These are phyloP conservation scores for Lymantria monacha DNA, from an alignment of 2,888 invertebrate species.

Conservation along the genomic window DNA sequence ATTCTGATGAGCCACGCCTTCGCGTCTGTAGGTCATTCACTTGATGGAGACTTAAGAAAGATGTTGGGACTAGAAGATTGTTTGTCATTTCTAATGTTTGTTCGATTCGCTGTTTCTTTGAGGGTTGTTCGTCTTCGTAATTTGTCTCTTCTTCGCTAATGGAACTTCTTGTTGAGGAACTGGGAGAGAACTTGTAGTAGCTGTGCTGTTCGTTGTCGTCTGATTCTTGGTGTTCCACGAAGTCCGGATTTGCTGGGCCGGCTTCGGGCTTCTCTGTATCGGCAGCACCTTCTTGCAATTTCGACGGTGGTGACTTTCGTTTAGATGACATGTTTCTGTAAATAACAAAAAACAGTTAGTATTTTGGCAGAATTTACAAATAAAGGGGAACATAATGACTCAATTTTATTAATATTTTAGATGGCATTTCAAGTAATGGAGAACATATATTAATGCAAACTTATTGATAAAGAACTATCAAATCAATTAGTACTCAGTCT, in stretches of 20 bases:
- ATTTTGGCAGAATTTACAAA: not conserved
- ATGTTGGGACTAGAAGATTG: conserved; percentile 79
- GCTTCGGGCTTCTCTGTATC: conserved; percentile 74
- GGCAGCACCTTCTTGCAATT: conserved; percentile 90
- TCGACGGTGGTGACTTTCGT: conserved; percentile 97
- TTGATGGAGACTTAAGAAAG: conserved; percentile 80
- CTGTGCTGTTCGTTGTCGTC: conserved; percentile 67
- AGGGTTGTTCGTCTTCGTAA: conserved; percentile 83
- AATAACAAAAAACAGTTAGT: conserved; percentile 60
- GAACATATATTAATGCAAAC: no score
- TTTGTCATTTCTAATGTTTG: conserved; percentile 83
- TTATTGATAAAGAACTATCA: no score
- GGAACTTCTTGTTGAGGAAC: conserved; percentile 71
- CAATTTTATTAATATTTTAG: no score
- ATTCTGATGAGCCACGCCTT: conserved; percentile 85
- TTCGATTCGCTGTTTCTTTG: conserved; percentile 84
- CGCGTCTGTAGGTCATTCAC: conserved; percentile 77
- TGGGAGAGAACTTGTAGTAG: conserved; percentile 76
- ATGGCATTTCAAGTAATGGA: no score
- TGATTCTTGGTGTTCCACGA: conserved; percentile 66
- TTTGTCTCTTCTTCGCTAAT: conserved; percentile 83
- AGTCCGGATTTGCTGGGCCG: conserved; percentile 78
- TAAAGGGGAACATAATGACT: not conserved
- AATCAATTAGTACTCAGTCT: no score
- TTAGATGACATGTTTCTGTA: conserved; percentile 97